Base-by-base conservation (phyloP, 2,797 vertebrate genomes). In the Gymnothorax javanicus region DNA sequence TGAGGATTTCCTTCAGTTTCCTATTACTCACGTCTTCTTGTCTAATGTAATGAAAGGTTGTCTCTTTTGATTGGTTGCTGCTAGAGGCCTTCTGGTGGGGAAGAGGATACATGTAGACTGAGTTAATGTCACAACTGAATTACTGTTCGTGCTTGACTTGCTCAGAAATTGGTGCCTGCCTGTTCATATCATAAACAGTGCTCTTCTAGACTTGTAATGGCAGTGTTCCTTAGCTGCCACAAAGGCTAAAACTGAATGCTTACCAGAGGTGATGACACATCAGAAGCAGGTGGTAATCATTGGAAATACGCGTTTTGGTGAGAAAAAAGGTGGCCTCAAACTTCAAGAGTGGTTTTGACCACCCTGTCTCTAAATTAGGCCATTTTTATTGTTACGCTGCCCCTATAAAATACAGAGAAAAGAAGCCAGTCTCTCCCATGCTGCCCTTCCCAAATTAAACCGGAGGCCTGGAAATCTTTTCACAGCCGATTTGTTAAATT, bases 381-480 rank as follows among this genome's bases (percentile, higher is more conserved):
- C 64, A 20, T 62, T 79, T 17, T 71, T 83, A 79, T 83, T n/a
- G 75, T 75, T 85, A 89, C 83, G 86, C n/a, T 87, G 86, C 59
- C 15, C 43, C 83, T 69, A 77, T 88, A 82, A 87, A 84, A 77
- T 52, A 33, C 60, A 79, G 12, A 67, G 75, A 52, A 89, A 12
- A 13, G 43, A 15, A 73, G 58, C 82, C 86, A 86, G 59, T 75
- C 87, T 33, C 58, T 69, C 27, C 43, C 7, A 79, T 85, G 27
- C 69, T 43, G 52, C 60, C 64, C 23, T 69, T 79, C 75, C 56
- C 52, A 59, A 54, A 43, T 83, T 84, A 85, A 33, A 82, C 43
- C 33, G 64, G 75, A 86, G 25, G 17, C 50, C 86, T 59, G 82
- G 84, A 82, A 87, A 88, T 85, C 84, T 90, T 75, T 86, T 33